phyloP scores from a whole-genome alignment of 2,888 invertebrate genomes.

The Agelastica alni region DNA sequence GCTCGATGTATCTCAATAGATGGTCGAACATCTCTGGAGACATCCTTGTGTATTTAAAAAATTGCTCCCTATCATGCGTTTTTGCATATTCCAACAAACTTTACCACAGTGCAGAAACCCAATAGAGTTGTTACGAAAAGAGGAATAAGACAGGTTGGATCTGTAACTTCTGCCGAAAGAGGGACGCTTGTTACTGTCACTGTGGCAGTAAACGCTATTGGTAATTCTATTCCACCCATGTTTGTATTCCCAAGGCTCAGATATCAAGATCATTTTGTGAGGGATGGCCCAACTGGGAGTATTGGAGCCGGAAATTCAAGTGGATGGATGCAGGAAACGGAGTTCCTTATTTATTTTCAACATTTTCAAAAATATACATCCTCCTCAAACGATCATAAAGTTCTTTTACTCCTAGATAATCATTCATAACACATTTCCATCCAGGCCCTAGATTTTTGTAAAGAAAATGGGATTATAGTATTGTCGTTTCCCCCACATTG shows the following conservation, averaged over 20 bases:
- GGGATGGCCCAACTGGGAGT: neutral
- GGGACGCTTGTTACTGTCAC: constrained; percentile 3
- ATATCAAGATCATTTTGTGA: constrained; percentile 1
- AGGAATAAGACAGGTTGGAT: too few relatives aligned
- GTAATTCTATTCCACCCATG: neutral
- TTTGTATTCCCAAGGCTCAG: neutral
- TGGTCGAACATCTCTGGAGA: neutral
- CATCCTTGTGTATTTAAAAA: constrained; percentile 11
- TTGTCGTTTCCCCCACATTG: too few relatives aligned
- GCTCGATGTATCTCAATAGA: constrained; percentile 2
- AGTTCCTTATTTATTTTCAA: neutral
- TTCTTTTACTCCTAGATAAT: neutral
- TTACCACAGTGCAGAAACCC: neutral
- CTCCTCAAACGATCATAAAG: neutral
- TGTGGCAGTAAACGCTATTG: neutral
- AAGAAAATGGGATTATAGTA: constrained; percentile 1
- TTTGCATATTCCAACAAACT: too few relatives aligned
- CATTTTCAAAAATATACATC: too few relatives aligned
- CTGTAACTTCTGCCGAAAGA: neutral
- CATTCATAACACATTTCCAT: neutral
- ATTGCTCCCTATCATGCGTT: too few relatives aligned
- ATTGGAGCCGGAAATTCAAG: neutral
- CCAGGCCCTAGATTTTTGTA: too few relatives aligned
- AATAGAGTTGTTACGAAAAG: constrained; percentile 1
- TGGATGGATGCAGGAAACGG: too few relatives aligned